These are phyloP conservation scores for Agrochola circellaris DNA, from an alignment of 2,888 invertebrate genomes.

Conservation along the genomic window DNA sequence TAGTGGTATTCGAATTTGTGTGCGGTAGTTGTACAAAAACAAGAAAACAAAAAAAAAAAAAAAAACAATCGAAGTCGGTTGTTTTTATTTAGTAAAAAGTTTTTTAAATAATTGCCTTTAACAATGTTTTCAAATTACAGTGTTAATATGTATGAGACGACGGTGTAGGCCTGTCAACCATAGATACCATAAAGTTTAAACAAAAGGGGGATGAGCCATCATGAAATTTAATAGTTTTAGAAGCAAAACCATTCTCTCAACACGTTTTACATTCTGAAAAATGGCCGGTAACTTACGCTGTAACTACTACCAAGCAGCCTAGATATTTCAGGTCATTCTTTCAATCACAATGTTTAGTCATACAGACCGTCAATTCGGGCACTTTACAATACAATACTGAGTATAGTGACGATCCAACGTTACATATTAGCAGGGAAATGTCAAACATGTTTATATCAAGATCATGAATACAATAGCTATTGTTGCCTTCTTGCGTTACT, in stretches of 20 bases:
- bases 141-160: too few species aligned
- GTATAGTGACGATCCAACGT: conserved; percentile 17
- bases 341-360: conserved; percentile 2
- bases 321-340: background rate
- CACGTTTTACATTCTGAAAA: background rate
- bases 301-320: too few species aligned
- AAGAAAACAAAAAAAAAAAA: too few species aligned
- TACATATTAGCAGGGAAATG: conserved; percentile 33
- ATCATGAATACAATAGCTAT: conserved; percentile 49
- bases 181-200: background rate
- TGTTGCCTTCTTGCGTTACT: conserved; percentile 35
- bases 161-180: too few species aligned
- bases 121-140: too few species aligned
- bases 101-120: too few species aligned
- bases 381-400: conserved; percentile 19
- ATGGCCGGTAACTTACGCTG: background rate
- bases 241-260: background rate
- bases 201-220: background rate
- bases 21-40: too few species aligned
- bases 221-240: background rate
- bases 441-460: conserved; percentile 45
- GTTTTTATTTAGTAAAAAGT: too few species aligned
- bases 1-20: too few species aligned
- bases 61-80: too few species aligned
- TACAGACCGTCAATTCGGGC: background rate